phyloP scores from a whole-genome alignment of 1,140 invertebrate species.

The Dendroctonus valens region DNA sequence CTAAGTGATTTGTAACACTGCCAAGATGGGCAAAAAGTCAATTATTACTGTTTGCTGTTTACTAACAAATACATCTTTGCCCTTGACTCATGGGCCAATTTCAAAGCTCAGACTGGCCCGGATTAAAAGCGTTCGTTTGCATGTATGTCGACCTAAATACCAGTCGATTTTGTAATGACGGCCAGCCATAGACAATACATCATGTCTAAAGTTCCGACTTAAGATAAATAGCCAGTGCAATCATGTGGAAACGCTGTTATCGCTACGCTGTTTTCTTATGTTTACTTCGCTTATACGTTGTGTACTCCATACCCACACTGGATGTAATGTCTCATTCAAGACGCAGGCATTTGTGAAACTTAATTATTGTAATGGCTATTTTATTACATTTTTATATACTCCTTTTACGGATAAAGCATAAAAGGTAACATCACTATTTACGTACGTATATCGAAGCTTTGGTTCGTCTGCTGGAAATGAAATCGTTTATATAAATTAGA shows the following conservation, averaged over 20 bases:
- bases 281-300: conserved; percentile 19
- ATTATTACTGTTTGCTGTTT: too few species aligned
- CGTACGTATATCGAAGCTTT: too few species aligned
- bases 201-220: conserved; percentile 41
- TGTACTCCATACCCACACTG: conserved; percentile 14
- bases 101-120: conserved; percentile 15
- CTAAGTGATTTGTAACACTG: too few species aligned
- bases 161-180: conserved; percentile 43
- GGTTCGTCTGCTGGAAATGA: too few species aligned
- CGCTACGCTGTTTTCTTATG: conserved; percentile 18
- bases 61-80: background rate
- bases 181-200: conserved; percentile 45
- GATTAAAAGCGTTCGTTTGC: conserved; percentile 24
- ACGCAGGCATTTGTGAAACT: too few species aligned
- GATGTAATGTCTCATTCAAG: too few species aligned
- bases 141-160: conserved; percentile 41
- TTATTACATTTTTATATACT: too few species aligned
- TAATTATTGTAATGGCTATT: too few species aligned
- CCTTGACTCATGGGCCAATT: conserved; percentile 17
- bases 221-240: conserved; percentile 45
- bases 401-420: too few species aligned
- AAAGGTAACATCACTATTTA: too few species aligned
- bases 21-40: too few species aligned
- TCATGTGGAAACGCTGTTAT: conserved; percentile 43
- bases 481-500: too few species aligned